A percentile compares a stretch with the other conserved stretches of the same genome.
Conservation (phyloP, 2,888 invertebrate genomes). For the Drosophila tanythrix region DNA sequence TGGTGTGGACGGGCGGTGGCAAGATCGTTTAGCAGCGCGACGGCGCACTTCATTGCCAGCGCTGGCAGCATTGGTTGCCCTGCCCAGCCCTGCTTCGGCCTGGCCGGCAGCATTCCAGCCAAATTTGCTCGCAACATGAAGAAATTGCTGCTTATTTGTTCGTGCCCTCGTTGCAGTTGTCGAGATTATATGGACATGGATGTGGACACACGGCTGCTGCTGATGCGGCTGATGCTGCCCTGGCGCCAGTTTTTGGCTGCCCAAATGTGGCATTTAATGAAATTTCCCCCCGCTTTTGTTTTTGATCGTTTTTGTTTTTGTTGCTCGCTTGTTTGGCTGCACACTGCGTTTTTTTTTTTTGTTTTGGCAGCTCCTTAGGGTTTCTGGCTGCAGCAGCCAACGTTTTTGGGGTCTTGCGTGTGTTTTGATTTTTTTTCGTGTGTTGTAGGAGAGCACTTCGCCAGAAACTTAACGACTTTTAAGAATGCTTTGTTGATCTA, state of each 20-base stretch:
- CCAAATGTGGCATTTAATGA: slow-evolving; percentile 82
- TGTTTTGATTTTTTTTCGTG: not conserved
- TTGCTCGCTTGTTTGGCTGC: slow-evolving; percentile 47
- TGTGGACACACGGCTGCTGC: slow-evolving; percentile 38
- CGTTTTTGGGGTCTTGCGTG: slow-evolving; percentile 36
- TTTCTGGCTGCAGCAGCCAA: slow-evolving; percentile 19
- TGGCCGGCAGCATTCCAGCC: slow-evolving; percentile 68
- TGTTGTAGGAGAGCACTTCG: slow-evolving; percentile 28
- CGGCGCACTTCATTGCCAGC: slow-evolving; percentile 75
- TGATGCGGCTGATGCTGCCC: slow-evolving; percentile 44
- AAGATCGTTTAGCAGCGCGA: slow-evolving; percentile 78
- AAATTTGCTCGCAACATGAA: slow-evolving; percentile 78
- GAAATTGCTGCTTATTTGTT: slow-evolving; percentile 80
- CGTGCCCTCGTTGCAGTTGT: slow-evolving; percentile 66
- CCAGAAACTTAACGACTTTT: not conserved
- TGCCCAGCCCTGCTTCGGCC: slow-evolving; percentile 13
- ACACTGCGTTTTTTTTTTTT: slow-evolving; percentile 33
- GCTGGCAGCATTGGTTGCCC: slow-evolving; percentile 9
- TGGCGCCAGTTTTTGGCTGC: slow-evolving; percentile 82
- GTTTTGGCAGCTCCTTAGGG: slow-evolving; percentile 63
- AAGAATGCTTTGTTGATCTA: not conserved
- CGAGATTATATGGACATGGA: slow-evolving; percentile 71
- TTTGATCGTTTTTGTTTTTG: slow-evolving; percentile 42
- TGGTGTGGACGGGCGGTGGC: slow-evolving; percentile 80
- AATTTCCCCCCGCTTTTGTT: slow-evolving; percentile 59